phyloP scores from a whole-genome alignment of 2,797 vertebrate genomes.

The Galaxias olidus region DNA sequence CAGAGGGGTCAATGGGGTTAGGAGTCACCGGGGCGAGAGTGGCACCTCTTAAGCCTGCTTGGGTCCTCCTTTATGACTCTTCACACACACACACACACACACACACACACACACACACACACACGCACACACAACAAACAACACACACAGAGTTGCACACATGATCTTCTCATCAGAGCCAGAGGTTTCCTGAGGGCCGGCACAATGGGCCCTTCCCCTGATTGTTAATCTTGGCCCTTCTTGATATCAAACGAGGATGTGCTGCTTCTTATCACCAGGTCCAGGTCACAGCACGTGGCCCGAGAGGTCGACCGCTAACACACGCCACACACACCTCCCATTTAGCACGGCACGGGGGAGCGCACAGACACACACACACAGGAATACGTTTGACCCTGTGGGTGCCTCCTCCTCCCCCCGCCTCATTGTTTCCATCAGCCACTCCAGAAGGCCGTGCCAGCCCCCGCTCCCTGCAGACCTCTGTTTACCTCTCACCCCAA shows the following conservation, averaged over 20 bases:
- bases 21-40: neutral
- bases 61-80: conserved; percentile 42
- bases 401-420: too few species aligned
- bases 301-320: conserved; percentile 21
- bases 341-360: too few species aligned
- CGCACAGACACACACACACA: conserved; percentile 26
- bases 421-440: too few species aligned
- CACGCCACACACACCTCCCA: neutral
- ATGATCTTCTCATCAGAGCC: conserved; percentile 61
- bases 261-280: conserved; percentile 71
- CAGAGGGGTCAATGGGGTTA: neutral
- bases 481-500: too few species aligned
- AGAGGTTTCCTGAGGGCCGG: conserved; percentile 63
- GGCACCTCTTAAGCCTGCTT: conserved; percentile 10
- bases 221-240: conserved; percentile 66
- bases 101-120: conserved; percentile 1
- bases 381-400: too few species aligned
- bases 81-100: neutral
- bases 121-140: conserved; percentile 12
- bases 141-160: conserved; percentile 25
- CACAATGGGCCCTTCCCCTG: conserved; percentile 78
- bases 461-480: too few species aligned
- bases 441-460: too few species aligned
- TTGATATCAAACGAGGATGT: conserved; percentile 55
- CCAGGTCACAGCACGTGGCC: conserved; percentile 53